These are phyloP conservation scores for Acrossocheilus fasciatus DNA, from an alignment of 2,797 vertebrate species.

Conservation along the genomic window DNA sequence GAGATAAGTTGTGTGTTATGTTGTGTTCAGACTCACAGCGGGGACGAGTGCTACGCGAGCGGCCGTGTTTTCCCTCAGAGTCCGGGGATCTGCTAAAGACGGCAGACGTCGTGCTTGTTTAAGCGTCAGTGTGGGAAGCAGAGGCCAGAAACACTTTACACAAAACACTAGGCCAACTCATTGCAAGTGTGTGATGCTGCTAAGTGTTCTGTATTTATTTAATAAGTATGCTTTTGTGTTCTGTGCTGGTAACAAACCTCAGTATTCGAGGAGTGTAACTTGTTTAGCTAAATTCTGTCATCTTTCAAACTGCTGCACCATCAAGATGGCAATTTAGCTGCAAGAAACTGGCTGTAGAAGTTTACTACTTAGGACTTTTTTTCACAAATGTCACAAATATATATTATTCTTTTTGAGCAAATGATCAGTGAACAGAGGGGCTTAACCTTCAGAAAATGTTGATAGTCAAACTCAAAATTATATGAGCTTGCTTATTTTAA, in stretches of 20 bases:
- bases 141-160: neutral
- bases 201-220: neutral
- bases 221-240: neutral
- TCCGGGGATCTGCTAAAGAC: conserved; percentile 24
- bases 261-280: neutral
- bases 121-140: conserved; percentile 2
- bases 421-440: neutral
- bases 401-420: neutral
- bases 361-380: neutral
- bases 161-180: neutral
- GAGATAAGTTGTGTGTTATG: conserved; percentile 59
- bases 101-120: conserved; percentile 6
- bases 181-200: neutral
- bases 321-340: neutral
- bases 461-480: neutral
- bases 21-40: conserved; percentile 47
- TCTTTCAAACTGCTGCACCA: neutral
- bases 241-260: neutral
- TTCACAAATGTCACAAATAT: neutral
- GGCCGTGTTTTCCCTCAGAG: conserved; percentile 32
- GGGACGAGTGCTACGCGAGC: conserved; percentile 40
- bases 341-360: neutral
- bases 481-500: neutral
- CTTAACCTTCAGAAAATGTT: neutral
- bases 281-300: neutral